Conservation (phyloP, 53 echinoderm and acorn worm species). For the Holothuria leucospilota region DNA sequence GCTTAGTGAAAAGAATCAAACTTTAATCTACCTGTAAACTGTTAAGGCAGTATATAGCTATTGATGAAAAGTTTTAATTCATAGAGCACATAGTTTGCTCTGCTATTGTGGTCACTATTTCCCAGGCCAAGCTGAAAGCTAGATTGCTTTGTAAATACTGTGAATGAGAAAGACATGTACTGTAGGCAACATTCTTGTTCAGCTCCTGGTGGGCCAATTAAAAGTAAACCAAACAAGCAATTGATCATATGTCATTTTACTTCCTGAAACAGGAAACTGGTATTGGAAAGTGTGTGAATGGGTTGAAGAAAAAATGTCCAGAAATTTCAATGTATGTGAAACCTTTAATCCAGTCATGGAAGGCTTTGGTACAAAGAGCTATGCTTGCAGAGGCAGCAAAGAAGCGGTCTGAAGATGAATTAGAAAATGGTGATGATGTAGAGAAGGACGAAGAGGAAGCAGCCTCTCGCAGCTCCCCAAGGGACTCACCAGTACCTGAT, state of each 20-base stretch:
- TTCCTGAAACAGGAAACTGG: slow-evolving; percentile 72
- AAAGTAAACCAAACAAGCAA: not conserved
- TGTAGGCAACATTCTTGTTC: no score
- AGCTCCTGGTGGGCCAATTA: no score
- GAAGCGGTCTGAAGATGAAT: slow-evolving; percentile 19
- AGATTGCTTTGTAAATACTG: no score
- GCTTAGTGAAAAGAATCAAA: no score
- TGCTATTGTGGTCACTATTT: no score
- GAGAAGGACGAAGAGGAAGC: slow-evolving; percentile 13
- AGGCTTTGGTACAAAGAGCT: slow-evolving; percentile 62
- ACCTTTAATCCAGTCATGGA: slow-evolving; percentile 78
- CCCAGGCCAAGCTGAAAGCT: no score
- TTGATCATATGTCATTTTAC: not conserved
- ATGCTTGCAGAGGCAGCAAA: slow-evolving; percentile 48
- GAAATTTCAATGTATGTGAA: slow-evolving; percentile 73
- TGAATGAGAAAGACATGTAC: no score
- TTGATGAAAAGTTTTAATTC: no score
- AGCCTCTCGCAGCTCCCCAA: not conserved
- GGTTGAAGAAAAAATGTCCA: slow-evolving; percentile 73
- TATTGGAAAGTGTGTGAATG: slow-evolving; percentile 89
- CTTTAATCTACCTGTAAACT: no score
- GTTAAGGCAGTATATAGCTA: no score
- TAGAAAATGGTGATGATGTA: slow-evolving; percentile 10
- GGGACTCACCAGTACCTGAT: not conserved
- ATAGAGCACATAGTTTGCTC: no score